Evolutionary conservation across 2,113 vertebrate species (phyloP).

Genomic region (Trematomus loennbergii): DNA sequence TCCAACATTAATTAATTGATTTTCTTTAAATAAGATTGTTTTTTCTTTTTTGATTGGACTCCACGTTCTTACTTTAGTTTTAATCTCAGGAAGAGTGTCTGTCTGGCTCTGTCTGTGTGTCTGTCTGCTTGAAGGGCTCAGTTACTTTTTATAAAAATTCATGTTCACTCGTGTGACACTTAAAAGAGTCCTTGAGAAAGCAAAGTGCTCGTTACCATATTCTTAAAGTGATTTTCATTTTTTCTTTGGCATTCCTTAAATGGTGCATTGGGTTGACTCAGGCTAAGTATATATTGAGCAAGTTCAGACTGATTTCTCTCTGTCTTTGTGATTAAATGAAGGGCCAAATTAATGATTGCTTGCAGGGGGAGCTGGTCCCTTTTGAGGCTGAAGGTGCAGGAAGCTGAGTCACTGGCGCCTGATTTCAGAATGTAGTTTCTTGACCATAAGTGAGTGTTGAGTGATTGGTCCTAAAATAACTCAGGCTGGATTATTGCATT

Average conservation of each 20-base stretch:
- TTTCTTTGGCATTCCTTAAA: not conserved
- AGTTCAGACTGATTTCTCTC: slow-evolving; percentile 54
- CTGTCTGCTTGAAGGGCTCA: slow-evolving; percentile 26
- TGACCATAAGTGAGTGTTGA: not conserved
- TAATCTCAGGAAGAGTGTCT: slow-evolving; percentile 29
- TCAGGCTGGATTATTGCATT: not conserved
- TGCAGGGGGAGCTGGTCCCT: slow-evolving; percentile 9
- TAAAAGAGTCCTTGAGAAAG: slow-evolving; percentile 43
- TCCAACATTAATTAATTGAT: slow-evolving; percentile 27
- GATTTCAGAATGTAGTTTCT: slow-evolving; percentile 19
- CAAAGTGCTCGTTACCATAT: slow-evolving; percentile 51
- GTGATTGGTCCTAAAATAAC: slow-evolving; percentile 2
- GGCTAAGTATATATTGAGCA: slow-evolving; percentile 45
- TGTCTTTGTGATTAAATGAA: slow-evolving; percentile 58
- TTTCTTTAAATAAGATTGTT: slow-evolving; percentile 11
- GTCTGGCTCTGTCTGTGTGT: not conserved
- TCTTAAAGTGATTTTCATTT: slow-evolving; percentile 48
- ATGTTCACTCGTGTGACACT: slow-evolving; percentile 47
- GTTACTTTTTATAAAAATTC: slow-evolving; percentile 38
- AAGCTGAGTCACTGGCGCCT: slow-evolving; percentile 9
- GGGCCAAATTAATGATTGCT: slow-evolving; percentile 43
- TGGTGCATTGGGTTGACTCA: slow-evolving; percentile 26
- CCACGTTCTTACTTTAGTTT: slow-evolving; percentile 31
- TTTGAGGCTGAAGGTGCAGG: slow-evolving; percentile 13
- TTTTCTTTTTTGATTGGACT: slow-evolving; percentile 35